Evolutionary conservation across 2,113 vertebrate genomes (phyloP), one percentile per base, ranked within the genome.

Genomic region (Corythornis madagascariensis): DNA sequence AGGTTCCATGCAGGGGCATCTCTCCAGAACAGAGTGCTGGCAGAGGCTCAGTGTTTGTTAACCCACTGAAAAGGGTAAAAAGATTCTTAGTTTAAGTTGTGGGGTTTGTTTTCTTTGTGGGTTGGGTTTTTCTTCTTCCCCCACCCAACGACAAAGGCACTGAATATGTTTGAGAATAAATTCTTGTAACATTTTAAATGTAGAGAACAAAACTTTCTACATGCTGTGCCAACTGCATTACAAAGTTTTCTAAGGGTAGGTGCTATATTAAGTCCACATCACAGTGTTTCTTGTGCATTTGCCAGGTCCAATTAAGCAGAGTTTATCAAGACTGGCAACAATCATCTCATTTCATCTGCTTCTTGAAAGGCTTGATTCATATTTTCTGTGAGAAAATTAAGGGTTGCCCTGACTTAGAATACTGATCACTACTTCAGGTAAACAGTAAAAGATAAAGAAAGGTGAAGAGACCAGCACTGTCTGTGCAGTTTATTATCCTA

Each of bases 321-420:
- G 91, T 89, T 89, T 91, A 93, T 89, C 75, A 94, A 95, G 90
- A 82, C 89, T 95, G 94, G 94, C 92, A 95, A 93, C 87, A 85
- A 93, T 93, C 92, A 96, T 56, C 79, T 93, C 85, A 89, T 89
- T 96, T 96, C 91, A 92, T 91, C 89, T 96, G 83, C 52, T 95
- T 4, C 2, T 70, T 93, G 89, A 77, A 96, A 95, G 69, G 53
- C 79, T 35, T 86, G 79, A 88, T 93, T 88, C 76, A 92, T 94
- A 95, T 87, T 92, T 96, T 91, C 78, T 89, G 63, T 70, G 87
- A 83, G 91, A 89, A 88, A 96, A 91, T 93, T 77, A 91, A 57
- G 59, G 89, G 69, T 56, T 83, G 24, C n/a, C 45, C 79, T 96
- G 84, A 60, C 87, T 77, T 80, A 6, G 91, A 95, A 96, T 96